Evolutionary conservation across 2,797 vertebrate genomes (phyloP), one percentile per base, ranked within the genome.

Genomic region (Schizopygopsis pylzovi): DNA sequence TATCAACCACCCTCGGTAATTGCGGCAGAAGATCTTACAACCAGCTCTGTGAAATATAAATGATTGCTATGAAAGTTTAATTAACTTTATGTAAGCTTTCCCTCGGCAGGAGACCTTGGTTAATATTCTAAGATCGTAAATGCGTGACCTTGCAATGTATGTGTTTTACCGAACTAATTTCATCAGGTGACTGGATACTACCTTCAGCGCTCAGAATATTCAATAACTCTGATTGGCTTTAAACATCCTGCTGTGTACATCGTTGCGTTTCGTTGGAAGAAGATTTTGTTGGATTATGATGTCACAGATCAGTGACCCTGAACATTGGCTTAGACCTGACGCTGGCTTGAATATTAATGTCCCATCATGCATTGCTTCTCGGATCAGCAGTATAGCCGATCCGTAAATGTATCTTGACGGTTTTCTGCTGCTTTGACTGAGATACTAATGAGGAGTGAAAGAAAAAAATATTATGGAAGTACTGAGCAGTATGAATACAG

Each of bases 261-360:
- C 52, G 47, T 79, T 6, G 85, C 79, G 47, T 91, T 90, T 90
- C 90, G 90, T 93, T 91, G 90, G 90, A 93, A 90, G 89, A 90
- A 87, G 43, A 86, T 83, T 86, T 79, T 90, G 89, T 93, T 94
- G 87, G 43, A 90, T 83, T 89, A 87, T 90, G 91, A 94, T 94
- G 87, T 93, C 93, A 92, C 92, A 93, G 94, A 91, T 94, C 94
- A 93, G 56, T 93, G 93, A 91, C 92, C 90, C 92, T 90, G 86
- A 90, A 90, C 93, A 83, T 79, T 91, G 91, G 85, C 89, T 92
- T 90, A 93, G 93, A 92, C 91, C 92, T 63, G 52, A 61, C 20
- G 37, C 56, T 91, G 90, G 86, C 54, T 93, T 93, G 92, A 94
- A 93, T 93, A 93, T 93, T 92, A 93, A 95, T 81, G 6, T 41